These are phyloP conservation scores for Anolis carolinensis DNA, from an alignment of 2,113 vertebrate genomes.

Conservation along the genomic window DNA sequence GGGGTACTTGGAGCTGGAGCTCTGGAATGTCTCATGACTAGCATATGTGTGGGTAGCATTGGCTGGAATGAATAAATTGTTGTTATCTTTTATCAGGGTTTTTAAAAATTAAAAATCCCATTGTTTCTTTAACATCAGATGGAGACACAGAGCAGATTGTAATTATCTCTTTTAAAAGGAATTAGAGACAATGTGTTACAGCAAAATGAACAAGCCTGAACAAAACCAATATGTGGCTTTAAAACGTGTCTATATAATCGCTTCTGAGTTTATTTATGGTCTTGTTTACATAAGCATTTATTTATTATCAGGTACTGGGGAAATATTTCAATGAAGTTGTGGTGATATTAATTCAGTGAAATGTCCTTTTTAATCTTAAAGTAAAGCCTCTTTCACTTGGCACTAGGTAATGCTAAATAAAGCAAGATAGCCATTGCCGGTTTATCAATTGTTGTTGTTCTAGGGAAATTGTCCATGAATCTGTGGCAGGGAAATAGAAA, in stretches of 20 bases:
- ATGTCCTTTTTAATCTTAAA: not conserved
- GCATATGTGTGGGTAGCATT: not conserved
- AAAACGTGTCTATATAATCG: not conserved
- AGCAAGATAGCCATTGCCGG: not conserved
- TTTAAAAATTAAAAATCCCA: not conserved
- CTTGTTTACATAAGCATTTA: not conserved
- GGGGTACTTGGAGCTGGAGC: conserved; percentile 23
- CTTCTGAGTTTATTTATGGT: not conserved
- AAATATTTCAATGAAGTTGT: not conserved
- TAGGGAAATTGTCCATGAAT: not conserved
- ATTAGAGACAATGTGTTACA: not conserved
- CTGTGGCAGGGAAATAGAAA: not conserved
- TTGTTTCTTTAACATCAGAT: not conserved
- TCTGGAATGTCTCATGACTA: conserved; percentile 6
- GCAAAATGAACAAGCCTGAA: not conserved
- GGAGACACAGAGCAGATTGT: not conserved
- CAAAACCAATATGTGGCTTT: not conserved
- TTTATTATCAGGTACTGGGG: not conserved
- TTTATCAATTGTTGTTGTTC: not conserved
- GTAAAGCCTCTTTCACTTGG: not conserved
- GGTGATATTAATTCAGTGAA: not conserved
- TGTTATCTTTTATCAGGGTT: fast-evolving
- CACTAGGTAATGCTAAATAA: too few relatives aligned
- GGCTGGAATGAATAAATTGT: not conserved
- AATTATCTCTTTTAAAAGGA: not conserved